These are phyloP conservation scores for Crypturellus undulatus DNA, from an alignment of 2,113 vertebrate genomes.

Conservation along the genomic window DNA sequence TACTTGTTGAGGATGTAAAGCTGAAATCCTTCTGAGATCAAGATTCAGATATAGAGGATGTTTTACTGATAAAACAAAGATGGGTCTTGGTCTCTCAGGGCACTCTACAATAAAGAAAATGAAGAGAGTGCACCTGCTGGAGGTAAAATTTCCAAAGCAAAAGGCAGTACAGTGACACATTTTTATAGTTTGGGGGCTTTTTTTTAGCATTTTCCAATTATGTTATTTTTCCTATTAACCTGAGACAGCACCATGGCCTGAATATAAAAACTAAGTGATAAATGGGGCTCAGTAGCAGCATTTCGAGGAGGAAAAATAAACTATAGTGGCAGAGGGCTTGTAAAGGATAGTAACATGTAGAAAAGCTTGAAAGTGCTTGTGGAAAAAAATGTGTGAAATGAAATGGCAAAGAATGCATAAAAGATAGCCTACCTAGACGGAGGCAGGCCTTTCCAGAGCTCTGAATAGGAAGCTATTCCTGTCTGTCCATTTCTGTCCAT, in stretches of 20 bases:
- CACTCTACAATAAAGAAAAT: neutral
- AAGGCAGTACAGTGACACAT: neutral
- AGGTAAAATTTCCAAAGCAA: neutral
- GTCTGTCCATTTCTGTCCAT: neutral
- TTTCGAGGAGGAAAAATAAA: neutral
- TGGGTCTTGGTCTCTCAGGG: neutral
- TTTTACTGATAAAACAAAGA: neutral
- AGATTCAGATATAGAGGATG: neutral
- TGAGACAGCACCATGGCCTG: neutral
- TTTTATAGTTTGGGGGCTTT: neutral
- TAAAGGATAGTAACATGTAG: neutral
- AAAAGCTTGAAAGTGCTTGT: neutral
- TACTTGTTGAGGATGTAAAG: neutral
- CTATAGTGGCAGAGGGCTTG: neutral
- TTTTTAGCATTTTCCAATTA: conserved; percentile 21
- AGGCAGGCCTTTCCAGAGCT: neutral
- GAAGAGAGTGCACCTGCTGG: neutral
- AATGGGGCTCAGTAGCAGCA: neutral
- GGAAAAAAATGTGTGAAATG: neutral
- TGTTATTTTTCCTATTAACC: neutral
- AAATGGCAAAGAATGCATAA: neutral
- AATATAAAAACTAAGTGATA: neutral
- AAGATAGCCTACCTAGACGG: neutral
- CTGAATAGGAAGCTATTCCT: no score
- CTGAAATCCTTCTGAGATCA: neutral